These are phyloP conservation scores for Lynx canadensis DNA, from an alignment of 2,113 vertebrate species.

Conservation along the genomic window DNA sequence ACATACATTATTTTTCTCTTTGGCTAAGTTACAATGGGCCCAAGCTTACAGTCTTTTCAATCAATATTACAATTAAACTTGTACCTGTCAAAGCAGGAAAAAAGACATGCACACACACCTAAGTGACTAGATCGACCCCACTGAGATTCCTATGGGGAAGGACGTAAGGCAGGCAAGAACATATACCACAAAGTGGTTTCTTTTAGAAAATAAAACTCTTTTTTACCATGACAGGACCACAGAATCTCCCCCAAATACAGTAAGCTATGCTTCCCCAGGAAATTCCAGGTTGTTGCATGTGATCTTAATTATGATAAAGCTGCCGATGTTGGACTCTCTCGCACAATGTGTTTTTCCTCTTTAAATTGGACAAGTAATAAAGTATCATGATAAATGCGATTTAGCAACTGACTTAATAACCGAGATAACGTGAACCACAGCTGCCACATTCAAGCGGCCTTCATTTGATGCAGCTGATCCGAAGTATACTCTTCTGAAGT, in stretches of 20 bases:
- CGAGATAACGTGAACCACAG: background rate
- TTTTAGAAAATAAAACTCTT: background rate
- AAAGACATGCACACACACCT: background rate
- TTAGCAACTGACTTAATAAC: background rate
- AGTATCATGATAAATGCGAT: background rate
- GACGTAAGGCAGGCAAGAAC: background rate
- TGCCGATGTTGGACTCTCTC: background rate
- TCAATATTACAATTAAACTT: background rate
- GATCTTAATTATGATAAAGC: constrained; percentile 28
- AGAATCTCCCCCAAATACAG: background rate
- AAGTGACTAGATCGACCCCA: background rate
- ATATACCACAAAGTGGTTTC: background rate
- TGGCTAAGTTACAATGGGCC: background rate
- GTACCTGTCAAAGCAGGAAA: background rate
- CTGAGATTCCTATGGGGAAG: background rate
- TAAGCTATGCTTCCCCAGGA: background rate
- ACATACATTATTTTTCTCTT: background rate
- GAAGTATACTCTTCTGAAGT: background rate
- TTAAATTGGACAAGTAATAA: constrained; percentile 3
- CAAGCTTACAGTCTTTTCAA: background rate
- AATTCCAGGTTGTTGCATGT: background rate
- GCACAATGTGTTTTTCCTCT: background rate
- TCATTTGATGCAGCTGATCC: background rate
- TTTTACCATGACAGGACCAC: background rate
- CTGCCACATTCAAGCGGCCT: background rate